Conservation (phyloP, 2,888 invertebrate species). For the Leistus spinibarbis region DNA sequence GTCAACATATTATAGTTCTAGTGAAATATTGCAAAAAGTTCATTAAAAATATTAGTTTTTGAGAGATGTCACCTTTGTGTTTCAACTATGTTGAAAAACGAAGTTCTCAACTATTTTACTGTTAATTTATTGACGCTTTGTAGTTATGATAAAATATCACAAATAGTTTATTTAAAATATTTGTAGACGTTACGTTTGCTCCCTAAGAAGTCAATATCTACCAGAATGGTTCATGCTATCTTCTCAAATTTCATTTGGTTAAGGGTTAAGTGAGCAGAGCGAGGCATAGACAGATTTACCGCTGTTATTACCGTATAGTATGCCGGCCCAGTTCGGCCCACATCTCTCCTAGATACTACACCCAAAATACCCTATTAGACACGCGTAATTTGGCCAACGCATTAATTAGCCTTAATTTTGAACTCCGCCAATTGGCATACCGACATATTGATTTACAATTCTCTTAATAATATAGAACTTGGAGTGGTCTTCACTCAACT, state of each 20-base stretch:
- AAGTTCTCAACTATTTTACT: no score
- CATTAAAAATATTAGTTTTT: no score
- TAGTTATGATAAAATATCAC: no score
- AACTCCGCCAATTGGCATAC: neutral
- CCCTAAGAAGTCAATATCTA: neutral
- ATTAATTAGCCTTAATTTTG: slow-evolving; percentile 25
- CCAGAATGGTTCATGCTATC: neutral
- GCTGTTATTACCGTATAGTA: slow-evolving; percentile 8
- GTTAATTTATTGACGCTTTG: no score
- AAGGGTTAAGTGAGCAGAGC: neutral
- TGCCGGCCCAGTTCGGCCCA: neutral
- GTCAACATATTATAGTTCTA: no score
- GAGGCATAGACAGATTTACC: slow-evolving; percentile 7
- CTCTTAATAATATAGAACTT: no score
- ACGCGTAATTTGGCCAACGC: slow-evolving; percentile 1
- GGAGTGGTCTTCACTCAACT: no score
- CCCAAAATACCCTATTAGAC: slow-evolving; percentile 13
- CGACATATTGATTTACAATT: slow-evolving; percentile 11
- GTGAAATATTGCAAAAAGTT: no score
- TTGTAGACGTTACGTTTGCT: neutral
- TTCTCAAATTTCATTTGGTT: slow-evolving; percentile 1
- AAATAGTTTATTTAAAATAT: no score
- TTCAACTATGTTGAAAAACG: no score
- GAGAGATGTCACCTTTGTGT: no score
- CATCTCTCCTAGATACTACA: neutral